These are phyloP conservation scores for Dascyllus trimaculatus DNA, from an alignment of 2,113 vertebrate species.

Conservation along the genomic window DNA sequence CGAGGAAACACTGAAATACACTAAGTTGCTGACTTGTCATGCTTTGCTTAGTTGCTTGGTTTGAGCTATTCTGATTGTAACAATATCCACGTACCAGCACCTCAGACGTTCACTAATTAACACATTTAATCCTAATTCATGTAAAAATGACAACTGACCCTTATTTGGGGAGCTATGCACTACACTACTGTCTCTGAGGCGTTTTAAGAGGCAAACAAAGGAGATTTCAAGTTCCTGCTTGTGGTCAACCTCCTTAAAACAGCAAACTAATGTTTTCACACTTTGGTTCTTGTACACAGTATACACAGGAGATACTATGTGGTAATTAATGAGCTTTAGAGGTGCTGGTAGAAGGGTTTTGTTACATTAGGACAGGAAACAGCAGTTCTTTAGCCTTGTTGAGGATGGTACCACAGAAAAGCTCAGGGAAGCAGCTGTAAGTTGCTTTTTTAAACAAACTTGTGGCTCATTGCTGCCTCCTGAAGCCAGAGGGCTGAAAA, in stretches of 20 bases:
- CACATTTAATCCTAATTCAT: neutral
- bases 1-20: constrained; percentile 16
- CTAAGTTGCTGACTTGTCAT: neutral
- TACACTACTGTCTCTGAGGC: neutral
- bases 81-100: neutral
- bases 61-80: neutral
- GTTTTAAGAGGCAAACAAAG: neutral
- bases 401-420: neutral
- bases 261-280: neutral
- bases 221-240: too few relatives aligned
- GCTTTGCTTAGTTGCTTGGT: neutral
- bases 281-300: neutral
- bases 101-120: neutral
- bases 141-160: neutral
- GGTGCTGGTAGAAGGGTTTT: neutral
- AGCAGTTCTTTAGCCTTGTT: neutral
- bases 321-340: neutral
- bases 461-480: too few relatives aligned
- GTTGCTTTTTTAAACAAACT: too few relatives aligned
- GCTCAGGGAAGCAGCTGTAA: too few relatives aligned
- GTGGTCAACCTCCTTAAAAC: too few relatives aligned
- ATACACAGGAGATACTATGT: neutral
- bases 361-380: neutral
- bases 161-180: neutral
- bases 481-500: too few relatives aligned